phyloP scores from a whole-genome alignment of 2,888 invertebrate species.

The Drosophila fungiperda region DNA sequence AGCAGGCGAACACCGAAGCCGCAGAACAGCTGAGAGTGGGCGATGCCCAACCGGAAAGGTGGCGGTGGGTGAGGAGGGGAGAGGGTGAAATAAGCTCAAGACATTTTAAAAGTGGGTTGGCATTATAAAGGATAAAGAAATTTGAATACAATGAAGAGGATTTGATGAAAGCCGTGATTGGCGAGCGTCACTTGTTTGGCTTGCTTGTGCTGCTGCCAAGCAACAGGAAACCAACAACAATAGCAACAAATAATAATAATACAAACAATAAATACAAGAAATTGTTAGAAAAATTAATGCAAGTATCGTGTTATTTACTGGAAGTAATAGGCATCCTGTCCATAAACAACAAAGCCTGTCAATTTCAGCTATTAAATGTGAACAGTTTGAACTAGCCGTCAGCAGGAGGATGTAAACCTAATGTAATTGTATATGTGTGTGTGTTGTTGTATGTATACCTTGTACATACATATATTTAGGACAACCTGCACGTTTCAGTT shows the following conservation, averaged over 20 bases:
- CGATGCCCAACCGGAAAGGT: background rate
- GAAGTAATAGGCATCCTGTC: constrained; percentile 5
- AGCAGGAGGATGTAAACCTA: background rate
- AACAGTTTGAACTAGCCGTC: background rate
- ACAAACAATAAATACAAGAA: constrained; percentile 37
- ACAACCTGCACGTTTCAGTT: constrained; percentile 28
- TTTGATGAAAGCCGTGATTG: constrained; percentile 66
- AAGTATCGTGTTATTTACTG: constrained; percentile 50
- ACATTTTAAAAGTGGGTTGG: constrained; percentile 74
- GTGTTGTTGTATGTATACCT: background rate
- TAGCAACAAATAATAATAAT: constrained; percentile 17
- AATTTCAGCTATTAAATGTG: constrained; percentile 9
- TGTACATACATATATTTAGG: background rate
- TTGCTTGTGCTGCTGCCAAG: constrained; percentile 28
- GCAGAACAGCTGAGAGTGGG: constrained; percentile 21
- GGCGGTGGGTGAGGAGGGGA: background rate
- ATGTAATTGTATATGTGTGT: background rate
- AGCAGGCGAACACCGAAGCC: constrained; percentile 42
- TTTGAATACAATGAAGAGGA: constrained; percentile 76
- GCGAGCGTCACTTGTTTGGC: constrained; percentile 58
- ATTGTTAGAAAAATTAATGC: constrained; percentile 65
- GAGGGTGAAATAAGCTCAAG: constrained; percentile 55
- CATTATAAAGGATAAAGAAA: constrained; percentile 74
- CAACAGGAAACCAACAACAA: constrained; percentile 31
- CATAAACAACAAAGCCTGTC: constrained; percentile 14